phyloP scores from a whole-genome alignment of 2,113 vertebrate species.

The human region DNA sequence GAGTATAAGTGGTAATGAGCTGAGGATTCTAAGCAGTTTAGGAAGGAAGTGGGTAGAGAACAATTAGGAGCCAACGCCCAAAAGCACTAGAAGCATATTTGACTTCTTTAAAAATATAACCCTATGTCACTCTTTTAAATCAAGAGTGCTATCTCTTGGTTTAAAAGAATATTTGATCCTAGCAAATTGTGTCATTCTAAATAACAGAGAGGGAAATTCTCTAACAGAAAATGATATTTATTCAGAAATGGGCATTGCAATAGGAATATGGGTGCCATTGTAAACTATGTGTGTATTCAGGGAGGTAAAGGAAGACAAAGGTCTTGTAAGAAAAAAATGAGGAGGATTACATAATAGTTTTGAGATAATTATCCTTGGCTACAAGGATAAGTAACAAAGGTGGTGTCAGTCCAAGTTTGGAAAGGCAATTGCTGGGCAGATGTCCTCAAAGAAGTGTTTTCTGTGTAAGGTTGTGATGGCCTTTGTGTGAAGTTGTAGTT shows the following conservation, averaged over 20 bases:
- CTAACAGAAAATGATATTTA: background rate
- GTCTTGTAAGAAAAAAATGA: background rate
- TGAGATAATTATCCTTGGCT: background rate
- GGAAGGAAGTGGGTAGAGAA: background rate
- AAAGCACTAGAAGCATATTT: background rate
- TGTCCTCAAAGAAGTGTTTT: background rate
- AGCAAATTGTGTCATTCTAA: background rate
- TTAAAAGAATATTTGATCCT: background rate
- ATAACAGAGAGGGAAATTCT: background rate
- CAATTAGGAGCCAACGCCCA: background rate
- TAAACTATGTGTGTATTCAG: background rate
- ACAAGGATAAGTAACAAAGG: background rate
- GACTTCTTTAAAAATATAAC: background rate
- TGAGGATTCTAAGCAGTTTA: background rate
- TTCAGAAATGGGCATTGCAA: background rate
- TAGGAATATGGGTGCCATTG: background rate
- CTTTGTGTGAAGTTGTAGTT: background rate
- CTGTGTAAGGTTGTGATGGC: background rate
- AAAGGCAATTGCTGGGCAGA: background rate
- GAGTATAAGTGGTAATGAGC: background rate
- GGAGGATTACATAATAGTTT: background rate
- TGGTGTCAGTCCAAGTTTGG: background rate
- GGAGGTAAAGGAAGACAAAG: background rate
- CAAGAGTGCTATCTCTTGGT: background rate
- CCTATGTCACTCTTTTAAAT: background rate